Conservation (phyloP, 2,113 vertebrate genomes). For the crab-eating macaque (Macaca fascicularis) region DNA sequence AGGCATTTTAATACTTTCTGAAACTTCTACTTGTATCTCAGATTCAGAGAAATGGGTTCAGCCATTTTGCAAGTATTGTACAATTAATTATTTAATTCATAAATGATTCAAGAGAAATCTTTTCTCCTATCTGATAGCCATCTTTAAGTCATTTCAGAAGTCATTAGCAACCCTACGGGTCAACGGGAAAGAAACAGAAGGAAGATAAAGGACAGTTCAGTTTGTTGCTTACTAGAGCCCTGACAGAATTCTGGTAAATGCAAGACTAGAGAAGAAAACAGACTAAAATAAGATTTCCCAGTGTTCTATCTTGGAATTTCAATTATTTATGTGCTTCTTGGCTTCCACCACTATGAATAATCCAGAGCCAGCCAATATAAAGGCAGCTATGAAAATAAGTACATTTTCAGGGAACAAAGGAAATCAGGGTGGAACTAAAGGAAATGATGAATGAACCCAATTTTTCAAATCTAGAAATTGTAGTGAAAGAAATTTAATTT, state of each 20-base stretch:
- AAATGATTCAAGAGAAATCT: neutral
- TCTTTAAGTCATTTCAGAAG: neutral
- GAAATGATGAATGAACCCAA: neutral
- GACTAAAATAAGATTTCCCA: neutral
- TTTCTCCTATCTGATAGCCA: neutral
- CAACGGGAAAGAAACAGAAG: neutral
- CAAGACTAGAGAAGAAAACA: neutral
- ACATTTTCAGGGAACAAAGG: constrained; percentile 11
- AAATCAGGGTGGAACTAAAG: neutral
- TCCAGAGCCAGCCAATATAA: neutral
- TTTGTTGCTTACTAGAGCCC: neutral
- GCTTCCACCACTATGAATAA: neutral
- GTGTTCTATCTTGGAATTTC: neutral
- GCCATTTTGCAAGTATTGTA: constrained; percentile 14
- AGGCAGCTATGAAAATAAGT: neutral
- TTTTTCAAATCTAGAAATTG: neutral
- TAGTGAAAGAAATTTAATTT: neutral
- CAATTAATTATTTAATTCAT: neutral
- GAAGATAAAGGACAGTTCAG: neutral
- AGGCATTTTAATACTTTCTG: neutral
- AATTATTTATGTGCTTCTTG: neutral
- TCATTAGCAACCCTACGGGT: neutral
- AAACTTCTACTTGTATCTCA: neutral
- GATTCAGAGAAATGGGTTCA: neutral
- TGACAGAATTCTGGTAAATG: neutral